phyloP scores from a whole-genome alignment of 2,888 invertebrate genomes.

The Xestoiulus laeticollis region DNA sequence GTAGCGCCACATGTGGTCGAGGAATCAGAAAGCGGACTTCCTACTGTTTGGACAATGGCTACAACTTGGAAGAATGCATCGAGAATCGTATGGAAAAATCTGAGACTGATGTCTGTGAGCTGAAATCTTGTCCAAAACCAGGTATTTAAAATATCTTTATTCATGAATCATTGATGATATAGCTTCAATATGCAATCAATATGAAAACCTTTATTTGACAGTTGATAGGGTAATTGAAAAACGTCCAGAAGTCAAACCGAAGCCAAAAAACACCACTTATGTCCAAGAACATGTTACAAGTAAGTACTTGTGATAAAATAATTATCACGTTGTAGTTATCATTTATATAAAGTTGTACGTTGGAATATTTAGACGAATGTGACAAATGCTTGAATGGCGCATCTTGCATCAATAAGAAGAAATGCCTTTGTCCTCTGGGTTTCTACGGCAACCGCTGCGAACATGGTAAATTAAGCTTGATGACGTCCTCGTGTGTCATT shows the following conservation, averaged over 20 bases:
- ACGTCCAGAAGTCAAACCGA: neutral
- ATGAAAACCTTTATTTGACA: neutral
- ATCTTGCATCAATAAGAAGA: slow-evolving; percentile 29
- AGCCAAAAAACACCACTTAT: neutral
- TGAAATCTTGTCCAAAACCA: slow-evolving; percentile 48
- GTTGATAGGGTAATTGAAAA: slow-evolving; percentile 2
- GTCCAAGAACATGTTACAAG: neutral
- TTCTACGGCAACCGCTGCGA: slow-evolving; percentile 51
- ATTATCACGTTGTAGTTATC: neutral
- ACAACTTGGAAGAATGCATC: slow-evolving; percentile 54
- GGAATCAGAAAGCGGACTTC: slow-evolving; percentile 54
- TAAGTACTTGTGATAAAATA: neutral
- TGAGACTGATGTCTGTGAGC: slow-evolving; percentile 49
- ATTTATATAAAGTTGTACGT: neutral
- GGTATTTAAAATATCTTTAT: neutral
- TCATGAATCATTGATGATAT: neutral
- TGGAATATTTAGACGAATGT: slow-evolving; percentile 39
- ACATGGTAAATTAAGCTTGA: slow-evolving; percentile 44
- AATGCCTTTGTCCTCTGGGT: slow-evolving; percentile 46
- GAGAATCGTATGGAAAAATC: slow-evolving; percentile 51
- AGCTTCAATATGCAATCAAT: no score
- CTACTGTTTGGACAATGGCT: slow-evolving; percentile 54
- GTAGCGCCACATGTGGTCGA: slow-evolving; percentile 55
- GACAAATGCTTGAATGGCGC: slow-evolving; percentile 52
- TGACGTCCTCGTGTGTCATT: neutral